Evolutionary conservation across 2,113 vertebrate species (phyloP), one percentile per base, ranked within the genome.

Genomic region (Coreoperca whiteheadi): DNA sequence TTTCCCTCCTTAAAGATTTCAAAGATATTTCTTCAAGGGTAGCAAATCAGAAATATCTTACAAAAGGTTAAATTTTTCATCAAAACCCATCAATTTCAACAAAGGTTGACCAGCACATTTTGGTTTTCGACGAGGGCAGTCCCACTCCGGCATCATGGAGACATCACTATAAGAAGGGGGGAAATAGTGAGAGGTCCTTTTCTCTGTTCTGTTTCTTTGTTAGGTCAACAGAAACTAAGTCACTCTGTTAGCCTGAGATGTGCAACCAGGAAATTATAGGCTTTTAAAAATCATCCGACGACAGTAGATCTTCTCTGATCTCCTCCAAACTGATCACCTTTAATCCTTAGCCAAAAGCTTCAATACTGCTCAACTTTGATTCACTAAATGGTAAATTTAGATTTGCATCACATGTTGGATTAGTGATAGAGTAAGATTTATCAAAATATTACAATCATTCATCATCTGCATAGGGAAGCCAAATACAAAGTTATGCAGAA

Each of bases 21-120:
- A 79, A 79, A 82, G 50, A 77, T 8, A 43, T 53, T 65, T 84
- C 16, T 80, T 80, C 59, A 82, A 82, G 66, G 75, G 34, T 81
- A 63, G 61, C 2, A 16, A 77, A 72, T 69, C n/a, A 30, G 28
- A 67, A 73, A 64, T 77, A 32, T 61, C 6, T 16, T 18, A 37
- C 10, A 64, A 56, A 30, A 25, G 11, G 21, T 20, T 57, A 4
- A 8, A 25, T 21, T 75, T 71, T 53, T 61, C 60, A 59, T 71
- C 6, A 81, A 57, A 70, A 64, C 23, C 23, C 3, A 3, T 60
- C 28, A 11, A 15, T 57, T 64, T 75, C 15, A 69, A 61, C 68
- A 68, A 77, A 74, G 74, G 8, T 43, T 56, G n/a, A 61, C 15
- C 41, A 25, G n/a, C 34, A 67, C 8, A 1, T 39, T 37, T 67